Conservation (phyloP, 2,888 invertebrate species). For the Eustalomyia histrio region DNA sequence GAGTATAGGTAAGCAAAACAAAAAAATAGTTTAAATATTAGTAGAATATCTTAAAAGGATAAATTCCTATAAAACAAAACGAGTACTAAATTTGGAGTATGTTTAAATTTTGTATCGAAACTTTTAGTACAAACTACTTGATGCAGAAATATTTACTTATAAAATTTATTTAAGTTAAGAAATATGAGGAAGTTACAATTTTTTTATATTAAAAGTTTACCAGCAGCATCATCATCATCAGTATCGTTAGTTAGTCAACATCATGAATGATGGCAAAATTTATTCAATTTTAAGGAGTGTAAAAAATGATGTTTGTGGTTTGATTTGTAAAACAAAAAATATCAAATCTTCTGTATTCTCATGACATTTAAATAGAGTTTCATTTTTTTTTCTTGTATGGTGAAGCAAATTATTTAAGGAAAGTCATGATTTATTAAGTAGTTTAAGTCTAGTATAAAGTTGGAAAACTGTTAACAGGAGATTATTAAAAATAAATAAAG, state of each 20-base stretch:
- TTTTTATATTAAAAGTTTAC: slow-evolving; percentile 1
- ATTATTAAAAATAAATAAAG: no score
- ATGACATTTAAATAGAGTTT: slow-evolving; percentile 5
- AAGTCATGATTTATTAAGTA: no score
- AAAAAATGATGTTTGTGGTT: background rate
- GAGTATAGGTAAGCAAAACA: background rate
- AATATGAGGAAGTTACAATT: slow-evolving; percentile 2
- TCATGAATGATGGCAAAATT: slow-evolving; percentile 3
- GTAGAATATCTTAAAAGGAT: background rate
- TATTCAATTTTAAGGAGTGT: slow-evolving; percentile 24
- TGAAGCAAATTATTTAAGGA: no score
- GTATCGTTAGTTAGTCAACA: background rate
- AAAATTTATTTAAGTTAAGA: background rate
- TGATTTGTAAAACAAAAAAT: background rate
- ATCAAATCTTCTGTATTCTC: background rate
- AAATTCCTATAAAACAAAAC: background rate
- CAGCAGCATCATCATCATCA: background rate
- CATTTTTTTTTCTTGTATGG: background rate
- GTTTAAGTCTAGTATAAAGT: no score
- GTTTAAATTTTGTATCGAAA: background rate
- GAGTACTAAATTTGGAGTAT: background rate
- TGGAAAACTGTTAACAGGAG: no score
- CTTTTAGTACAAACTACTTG: background rate
- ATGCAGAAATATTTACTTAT: background rate
- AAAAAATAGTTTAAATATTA: background rate